These are phyloP conservation scores for Leucophenga montana DNA, from an alignment of 2,888 invertebrate species.

Conservation along the genomic window DNA sequence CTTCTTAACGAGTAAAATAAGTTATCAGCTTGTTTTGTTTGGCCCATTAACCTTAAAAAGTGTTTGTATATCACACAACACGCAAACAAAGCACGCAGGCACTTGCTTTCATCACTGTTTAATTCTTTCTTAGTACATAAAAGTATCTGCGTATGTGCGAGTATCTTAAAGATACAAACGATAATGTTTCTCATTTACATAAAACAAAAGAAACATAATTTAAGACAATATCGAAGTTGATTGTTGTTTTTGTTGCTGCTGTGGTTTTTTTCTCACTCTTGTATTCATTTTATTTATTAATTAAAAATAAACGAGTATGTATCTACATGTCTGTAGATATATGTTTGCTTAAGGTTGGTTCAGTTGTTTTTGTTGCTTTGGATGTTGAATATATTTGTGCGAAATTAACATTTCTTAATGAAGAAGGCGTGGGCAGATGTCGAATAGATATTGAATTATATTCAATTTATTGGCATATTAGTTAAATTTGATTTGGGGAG, in stretches of 20 bases:
- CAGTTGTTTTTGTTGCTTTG: not conserved
- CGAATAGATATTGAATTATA: constrained; percentile 7
- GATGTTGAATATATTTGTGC: not conserved
- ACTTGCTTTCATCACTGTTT: not conserved
- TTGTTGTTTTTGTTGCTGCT: not conserved
- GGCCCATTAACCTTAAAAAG: not conserved
- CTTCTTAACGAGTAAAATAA: not conserved
- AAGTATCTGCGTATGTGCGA: not conserved
- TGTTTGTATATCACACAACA: not conserved
- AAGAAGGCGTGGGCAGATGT: constrained; percentile 5
- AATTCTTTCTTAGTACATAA: not conserved
- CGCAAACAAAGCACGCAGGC: not conserved
- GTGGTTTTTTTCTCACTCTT: not conserved
- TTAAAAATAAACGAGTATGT: constrained; percentile 8
- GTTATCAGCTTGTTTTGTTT: constrained; percentile 13
- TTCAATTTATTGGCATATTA: constrained; percentile 14
- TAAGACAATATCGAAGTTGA: constrained; percentile 8
- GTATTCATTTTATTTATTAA: constrained; percentile 23
- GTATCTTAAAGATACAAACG: constrained; percentile 21
- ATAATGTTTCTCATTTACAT: constrained; percentile 17
- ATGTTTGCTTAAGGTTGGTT: not conserved
- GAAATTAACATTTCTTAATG: constrained; percentile 17
- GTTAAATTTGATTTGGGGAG: constrained; percentile 5
- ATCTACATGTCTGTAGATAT: not conserved
- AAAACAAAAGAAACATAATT: constrained; percentile 8